Evolutionary conservation across 2,888 invertebrate genomes (phyloP), one percentile per base, ranked within the genome.

Genomic region (Dasysyrphus albostriatus): DNA sequence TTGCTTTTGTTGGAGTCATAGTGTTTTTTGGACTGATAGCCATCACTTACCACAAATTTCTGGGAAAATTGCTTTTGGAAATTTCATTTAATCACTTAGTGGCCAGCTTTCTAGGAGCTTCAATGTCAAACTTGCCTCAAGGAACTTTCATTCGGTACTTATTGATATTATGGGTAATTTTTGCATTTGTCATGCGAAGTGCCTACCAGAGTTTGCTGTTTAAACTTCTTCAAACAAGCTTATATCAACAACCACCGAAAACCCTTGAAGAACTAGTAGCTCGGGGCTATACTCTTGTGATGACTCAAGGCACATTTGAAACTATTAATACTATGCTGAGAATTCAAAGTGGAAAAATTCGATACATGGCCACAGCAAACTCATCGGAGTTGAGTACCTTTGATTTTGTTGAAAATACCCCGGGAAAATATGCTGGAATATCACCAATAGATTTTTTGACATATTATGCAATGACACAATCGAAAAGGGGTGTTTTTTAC

Each of bases 201-300:
- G 88, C 89, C 3, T 90, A 90, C 73, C 89, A 90, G 34, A 88
- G 89, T 29, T 19, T 88, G 39, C 81, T 89, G 14, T 88, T 87
- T 59, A 79, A 88, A 59, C 51, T 89, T 47, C 83, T 89, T 1
- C 88, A 88, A 51, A 81, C 88, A 16, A 84, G 81, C 74, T 49
- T 88, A 1, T 89, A 88, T 67, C 88, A 88, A n/a, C 51, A 63
- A 16, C 88, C 88, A 5, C 89, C 89, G 5, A 54, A 87, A 29
- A 82, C 76, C 0, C 44, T 89, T 5, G 10, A 47, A 4, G 88
- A 89, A 16, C 83, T 90, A 0, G 77, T 87, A 29, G 42, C 39
- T 3, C 39, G 39, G 0, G 72, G 56, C 2, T 90, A 89, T 34
- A 84, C 70, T 6, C 54, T 90, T 3, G 73, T 89, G 1, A 88